Evolutionary conservation across 2,113 vertebrate genomes (phyloP).

Genomic region (Nyctibius bracteatus): DNA sequence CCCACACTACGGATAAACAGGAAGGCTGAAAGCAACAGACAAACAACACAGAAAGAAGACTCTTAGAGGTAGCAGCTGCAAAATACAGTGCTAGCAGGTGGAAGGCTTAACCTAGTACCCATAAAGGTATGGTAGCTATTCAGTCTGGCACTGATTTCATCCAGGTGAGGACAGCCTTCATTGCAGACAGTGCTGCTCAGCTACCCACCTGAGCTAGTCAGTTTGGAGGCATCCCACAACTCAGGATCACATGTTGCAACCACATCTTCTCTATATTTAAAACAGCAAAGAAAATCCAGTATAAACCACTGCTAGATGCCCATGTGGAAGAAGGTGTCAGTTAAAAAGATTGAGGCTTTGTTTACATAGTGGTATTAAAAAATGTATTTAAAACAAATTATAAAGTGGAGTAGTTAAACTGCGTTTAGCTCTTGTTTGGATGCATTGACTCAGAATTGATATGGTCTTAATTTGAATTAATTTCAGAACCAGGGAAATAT

Average conservation of each 20-base stretch:
- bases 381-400: background rate
- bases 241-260: background rate
- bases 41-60: no score
- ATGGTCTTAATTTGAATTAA: background rate
- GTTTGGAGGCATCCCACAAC: background rate
- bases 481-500: background rate
- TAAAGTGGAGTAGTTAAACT: background rate
- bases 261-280: background rate
- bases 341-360: background rate
- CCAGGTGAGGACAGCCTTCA: background rate
- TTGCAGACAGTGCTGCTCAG: background rate
- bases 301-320: background rate
- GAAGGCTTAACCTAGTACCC: background rate
- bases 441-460: background rate
- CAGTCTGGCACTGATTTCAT: background rate
- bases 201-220: fast-evolving
- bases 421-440: background rate
- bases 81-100: background rate
- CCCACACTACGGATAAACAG: fast-evolving
- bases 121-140: fast-evolving
- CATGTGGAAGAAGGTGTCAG: background rate
- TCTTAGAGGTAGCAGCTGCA: background rate
- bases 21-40: background rate
- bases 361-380: background rate
- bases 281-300: background rate